Percentiles rank a stretch among this genome's conserved stretches.
Conservation (phyloP, 64 coral and sea anemone species). For the Actinia tenebrosa region DNA sequence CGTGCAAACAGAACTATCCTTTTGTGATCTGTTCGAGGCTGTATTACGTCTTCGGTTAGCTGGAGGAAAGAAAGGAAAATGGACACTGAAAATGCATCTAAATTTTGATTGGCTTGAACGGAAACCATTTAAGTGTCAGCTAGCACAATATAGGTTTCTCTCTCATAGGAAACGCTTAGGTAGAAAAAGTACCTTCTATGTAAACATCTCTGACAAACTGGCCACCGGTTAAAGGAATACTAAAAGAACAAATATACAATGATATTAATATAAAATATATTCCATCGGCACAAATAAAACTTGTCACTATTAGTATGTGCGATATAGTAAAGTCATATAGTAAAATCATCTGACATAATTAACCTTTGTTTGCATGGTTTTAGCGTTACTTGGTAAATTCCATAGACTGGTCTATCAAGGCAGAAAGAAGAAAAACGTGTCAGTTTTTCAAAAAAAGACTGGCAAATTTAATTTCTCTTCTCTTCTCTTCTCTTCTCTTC, state of each 20-base stretch:
- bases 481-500: too few species aligned
- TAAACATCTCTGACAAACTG: constrained; percentile 93
- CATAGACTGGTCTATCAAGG: constrained; percentile 84
- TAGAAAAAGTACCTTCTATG: constrained; percentile 57
- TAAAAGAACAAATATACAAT: background rate
- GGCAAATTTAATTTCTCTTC: too few species aligned
- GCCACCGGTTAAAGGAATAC: constrained; percentile 70
- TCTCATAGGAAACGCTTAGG: too few species aligned
- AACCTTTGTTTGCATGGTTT: constrained; percentile 78
- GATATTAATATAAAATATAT: background rate
- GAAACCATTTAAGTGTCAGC: too few species aligned
- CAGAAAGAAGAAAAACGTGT: background rate
- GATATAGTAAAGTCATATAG: too few species aligned
- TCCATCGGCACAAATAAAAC: background rate
- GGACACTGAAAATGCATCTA: background rate
- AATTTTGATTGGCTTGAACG: background rate
- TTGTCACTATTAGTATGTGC: too few species aligned
- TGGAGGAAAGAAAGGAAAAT: background rate
- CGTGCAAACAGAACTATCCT: constrained; percentile 7
- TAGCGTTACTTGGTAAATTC: constrained; percentile 84
- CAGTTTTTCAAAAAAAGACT: background rate
- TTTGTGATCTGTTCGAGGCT: background rate
- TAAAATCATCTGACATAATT: background rate
- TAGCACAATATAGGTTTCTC: too few species aligned
- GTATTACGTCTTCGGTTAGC: background rate